phyloP scores from a whole-genome alignment of 2,113 vertebrate genomes.

The Centrocercus urophasianus region DNA sequence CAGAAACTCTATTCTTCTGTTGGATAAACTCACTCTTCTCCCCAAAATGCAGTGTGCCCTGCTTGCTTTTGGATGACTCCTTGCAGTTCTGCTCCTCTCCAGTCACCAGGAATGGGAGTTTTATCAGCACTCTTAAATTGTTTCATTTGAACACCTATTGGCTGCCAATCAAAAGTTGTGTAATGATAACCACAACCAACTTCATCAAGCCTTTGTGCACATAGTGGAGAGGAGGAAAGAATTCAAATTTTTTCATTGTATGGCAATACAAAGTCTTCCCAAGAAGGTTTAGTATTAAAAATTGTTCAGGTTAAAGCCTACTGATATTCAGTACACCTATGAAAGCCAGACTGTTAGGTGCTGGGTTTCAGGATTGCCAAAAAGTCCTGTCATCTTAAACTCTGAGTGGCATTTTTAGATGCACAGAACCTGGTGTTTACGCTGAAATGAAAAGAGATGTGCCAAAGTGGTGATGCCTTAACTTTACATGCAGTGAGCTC shows the following conservation, averaged over 20 bases:
- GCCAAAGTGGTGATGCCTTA: background rate
- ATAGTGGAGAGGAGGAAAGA: background rate
- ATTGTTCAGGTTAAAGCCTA: background rate
- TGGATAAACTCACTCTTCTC: background rate
- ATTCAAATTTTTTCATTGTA: background rate
- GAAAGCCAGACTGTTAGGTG: background rate
- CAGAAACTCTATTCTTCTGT: background rate
- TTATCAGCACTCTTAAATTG: background rate
- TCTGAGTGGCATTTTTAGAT: too few species aligned
- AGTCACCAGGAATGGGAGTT: background rate
- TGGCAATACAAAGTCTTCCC: background rate
- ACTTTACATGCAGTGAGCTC: background rate
- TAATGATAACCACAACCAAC: background rate
- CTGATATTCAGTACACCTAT: background rate
- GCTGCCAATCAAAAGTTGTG: background rate
- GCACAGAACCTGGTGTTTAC: background rate
- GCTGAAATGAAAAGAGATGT: background rate
- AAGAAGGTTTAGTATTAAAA: background rate
- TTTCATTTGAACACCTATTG: background rate
- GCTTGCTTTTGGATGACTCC: background rate
- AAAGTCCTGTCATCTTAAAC: background rate
- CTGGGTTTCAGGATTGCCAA: background rate
- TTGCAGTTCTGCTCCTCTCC: background rate
- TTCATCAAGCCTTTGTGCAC: background rate
- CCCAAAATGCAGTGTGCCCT: background rate